Conservation (phyloP, 1,140 invertebrate genomes). For the Calosoma granatense region DNA sequence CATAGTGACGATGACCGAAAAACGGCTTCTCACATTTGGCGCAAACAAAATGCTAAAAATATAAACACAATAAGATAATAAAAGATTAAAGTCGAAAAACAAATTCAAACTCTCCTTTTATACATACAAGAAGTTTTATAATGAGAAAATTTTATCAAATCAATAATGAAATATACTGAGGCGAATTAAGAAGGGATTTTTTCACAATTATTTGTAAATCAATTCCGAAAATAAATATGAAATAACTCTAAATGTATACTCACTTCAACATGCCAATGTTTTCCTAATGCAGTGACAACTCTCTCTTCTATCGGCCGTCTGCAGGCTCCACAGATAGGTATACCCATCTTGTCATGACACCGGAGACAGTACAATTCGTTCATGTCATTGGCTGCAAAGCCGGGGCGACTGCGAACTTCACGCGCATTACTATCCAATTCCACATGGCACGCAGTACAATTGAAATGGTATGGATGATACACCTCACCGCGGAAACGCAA, state of each 20-base stretch:
- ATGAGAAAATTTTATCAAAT: too few species aligned
- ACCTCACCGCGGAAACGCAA: constrained; percentile 93
- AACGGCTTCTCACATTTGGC: constrained; percentile 99
- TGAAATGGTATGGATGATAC: constrained; percentile 99
- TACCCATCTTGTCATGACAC: constrained; percentile 99
- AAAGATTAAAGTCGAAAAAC: too few species aligned
- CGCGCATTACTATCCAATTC: constrained; percentile 84
- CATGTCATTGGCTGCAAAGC: constrained; percentile 85
- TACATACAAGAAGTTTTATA: too few species aligned
- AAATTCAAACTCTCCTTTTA: too few species aligned
- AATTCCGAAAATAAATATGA: constrained; percentile 13
- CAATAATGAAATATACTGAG: too few species aligned
- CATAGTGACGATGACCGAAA: constrained; percentile 96
- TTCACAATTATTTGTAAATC: not conserved
- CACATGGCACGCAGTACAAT: constrained; percentile 83
- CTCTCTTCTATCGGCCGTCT: constrained; percentile 92
- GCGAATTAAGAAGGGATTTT: too few species aligned
- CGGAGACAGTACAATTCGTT: constrained; percentile 95
- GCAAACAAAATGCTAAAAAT: constrained; percentile 90
- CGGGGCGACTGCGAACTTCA: constrained; percentile 84
- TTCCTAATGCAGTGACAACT: constrained; percentile 94
- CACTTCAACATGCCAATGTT: constrained; percentile 98
- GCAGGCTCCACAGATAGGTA: constrained; percentile 95
- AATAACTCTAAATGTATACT: too few species aligned
- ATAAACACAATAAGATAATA: not conserved